Conservation (phyloP, 1,140 invertebrate genomes). For the Phymorhynchus buccinoides region DNA sequence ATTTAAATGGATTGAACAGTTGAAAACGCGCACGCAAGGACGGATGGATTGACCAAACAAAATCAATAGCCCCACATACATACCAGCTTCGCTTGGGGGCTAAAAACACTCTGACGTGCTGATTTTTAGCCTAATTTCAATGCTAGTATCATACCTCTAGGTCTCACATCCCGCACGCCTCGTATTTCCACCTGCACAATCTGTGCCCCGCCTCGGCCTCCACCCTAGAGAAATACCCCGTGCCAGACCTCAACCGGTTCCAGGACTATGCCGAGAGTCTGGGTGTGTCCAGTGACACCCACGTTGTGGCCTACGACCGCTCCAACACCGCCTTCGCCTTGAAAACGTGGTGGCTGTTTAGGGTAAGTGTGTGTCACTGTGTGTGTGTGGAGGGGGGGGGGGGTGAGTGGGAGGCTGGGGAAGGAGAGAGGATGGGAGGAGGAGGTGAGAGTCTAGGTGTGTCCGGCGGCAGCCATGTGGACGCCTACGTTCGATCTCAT, state of each 20-base stretch:
- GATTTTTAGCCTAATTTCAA: neutral
- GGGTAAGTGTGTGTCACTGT: slow-evolving; percentile 47
- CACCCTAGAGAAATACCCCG: slow-evolving; percentile 51
- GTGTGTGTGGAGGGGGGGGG: too few relatives aligned
- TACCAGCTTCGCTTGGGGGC: too few relatives aligned
- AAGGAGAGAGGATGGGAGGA: too few relatives aligned
- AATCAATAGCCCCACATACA: too few relatives aligned
- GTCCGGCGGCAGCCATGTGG: slow-evolving; percentile 59
- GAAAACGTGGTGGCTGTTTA: slow-evolving; percentile 65
- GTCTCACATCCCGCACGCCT: slow-evolving; percentile 56
- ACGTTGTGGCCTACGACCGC: slow-evolving; percentile 64
- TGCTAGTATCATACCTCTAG: neutral
- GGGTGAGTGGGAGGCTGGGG: too few relatives aligned
- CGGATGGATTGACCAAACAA: too few relatives aligned
- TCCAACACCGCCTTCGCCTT: slow-evolving; percentile 51
- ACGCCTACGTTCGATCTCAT: slow-evolving; percentile 61
- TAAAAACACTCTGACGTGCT: neutral
- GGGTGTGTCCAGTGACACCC: slow-evolving; percentile 59
- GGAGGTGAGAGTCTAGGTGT: slow-evolving; percentile 50
- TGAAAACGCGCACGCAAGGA: too few relatives aligned
- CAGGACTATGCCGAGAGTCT: slow-evolving; percentile 60
- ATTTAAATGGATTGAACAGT: too few relatives aligned
- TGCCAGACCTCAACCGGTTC: slow-evolving; percentile 60
- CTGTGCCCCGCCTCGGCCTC: slow-evolving; percentile 44
- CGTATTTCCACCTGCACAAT: slow-evolving; percentile 56